Base-by-base conservation (phyloP, 2,888 invertebrate genomes). In the Teleiodes luculella region DNA sequence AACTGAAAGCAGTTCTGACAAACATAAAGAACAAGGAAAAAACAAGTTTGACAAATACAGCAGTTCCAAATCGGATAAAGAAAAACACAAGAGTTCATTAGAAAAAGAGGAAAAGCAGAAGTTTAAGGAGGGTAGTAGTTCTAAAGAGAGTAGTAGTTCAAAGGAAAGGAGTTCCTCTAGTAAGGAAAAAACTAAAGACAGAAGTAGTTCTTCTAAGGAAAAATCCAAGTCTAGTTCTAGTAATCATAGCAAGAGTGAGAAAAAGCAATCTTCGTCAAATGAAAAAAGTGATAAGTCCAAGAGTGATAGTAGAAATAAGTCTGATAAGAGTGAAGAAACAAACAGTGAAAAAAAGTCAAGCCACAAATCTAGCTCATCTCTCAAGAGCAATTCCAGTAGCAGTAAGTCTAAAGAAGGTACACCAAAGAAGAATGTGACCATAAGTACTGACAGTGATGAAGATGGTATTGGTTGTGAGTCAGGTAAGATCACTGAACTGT, bases 381-480 rank as follows among this genome's bases (percentile, higher is more conserved):
- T 76, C 52, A 83, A 51, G 13, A 41, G 18, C 20, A 51, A 24
- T 8, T 41, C 51, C 8, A 51, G 51, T 41, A 78, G 66, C 58
- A 75, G 71, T 72, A 82, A 79, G 68, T 71, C 75, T 53, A 83
- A 82, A 64, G 88, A 85, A 63, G 78, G 80, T 56, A 72, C 75
- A 80, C 86, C 86, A 83, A 87, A 87, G 84, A 86, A 83, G 75
- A 86, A 76, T 71, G 62, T 67, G 53, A 74, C 76, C 60, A 63
- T 66, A 53, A 76, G 57, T 55, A 57, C 60, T 52, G 61, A 63
- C 57, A 67, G 67, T 57, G 86, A 83, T 58, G 92, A 92, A 53
- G 92, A 92, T 67, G 92, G 93, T 49, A 95, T 95, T 57, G 94
- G 94, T 74, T 93, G 92, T 66, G 91, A 91, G 53, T 94, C 93